These are phyloP conservation scores for Hypena proboscidalis DNA, from an alignment of 2,888 invertebrate genomes.

Conservation along the genomic window DNA sequence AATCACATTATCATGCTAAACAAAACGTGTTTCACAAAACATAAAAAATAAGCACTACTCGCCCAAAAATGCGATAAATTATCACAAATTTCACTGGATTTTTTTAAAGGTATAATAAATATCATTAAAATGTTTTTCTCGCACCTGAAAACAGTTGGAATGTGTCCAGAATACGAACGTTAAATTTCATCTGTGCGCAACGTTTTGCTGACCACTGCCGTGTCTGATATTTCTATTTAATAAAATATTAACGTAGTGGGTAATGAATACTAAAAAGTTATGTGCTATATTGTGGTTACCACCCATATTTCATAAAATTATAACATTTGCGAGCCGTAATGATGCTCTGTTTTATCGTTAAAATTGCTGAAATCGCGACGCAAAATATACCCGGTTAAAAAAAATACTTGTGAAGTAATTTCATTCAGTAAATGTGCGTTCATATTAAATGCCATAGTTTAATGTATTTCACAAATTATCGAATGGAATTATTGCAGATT, in stretches of 20 bases:
- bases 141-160: conserved; percentile 57
- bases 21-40: conserved; percentile 29
- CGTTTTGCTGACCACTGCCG: conserved; percentile 43
- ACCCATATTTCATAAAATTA: conserved; percentile 26
- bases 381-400: conserved; percentile 2
- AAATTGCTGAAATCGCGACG: conserved; percentile 9
- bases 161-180: conserved; percentile 44
- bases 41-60: conserved; percentile 32
- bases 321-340: conserved; percentile 15
- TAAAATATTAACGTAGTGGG: conserved; percentile 34
- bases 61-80: conserved; percentile 42
- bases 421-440: not conserved
- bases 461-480: not conserved
- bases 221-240: conserved; percentile 32
- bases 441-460: conserved; percentile 4
- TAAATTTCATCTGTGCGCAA: conserved; percentile 29
- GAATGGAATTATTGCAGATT: not conserved
- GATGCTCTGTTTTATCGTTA: conserved; percentile 20
- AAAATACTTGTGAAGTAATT: conserved; percentile 1
- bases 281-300: conserved; percentile 27
- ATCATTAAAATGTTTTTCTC: conserved; percentile 49
- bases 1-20: conserved; percentile 23
- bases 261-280: conserved; percentile 44
- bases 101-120: conserved; percentile 56
- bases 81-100: conserved; percentile 46